phyloP scores from a whole-genome alignment of 2,113 vertebrate species.

The Paramormyrops kingsleyae region DNA sequence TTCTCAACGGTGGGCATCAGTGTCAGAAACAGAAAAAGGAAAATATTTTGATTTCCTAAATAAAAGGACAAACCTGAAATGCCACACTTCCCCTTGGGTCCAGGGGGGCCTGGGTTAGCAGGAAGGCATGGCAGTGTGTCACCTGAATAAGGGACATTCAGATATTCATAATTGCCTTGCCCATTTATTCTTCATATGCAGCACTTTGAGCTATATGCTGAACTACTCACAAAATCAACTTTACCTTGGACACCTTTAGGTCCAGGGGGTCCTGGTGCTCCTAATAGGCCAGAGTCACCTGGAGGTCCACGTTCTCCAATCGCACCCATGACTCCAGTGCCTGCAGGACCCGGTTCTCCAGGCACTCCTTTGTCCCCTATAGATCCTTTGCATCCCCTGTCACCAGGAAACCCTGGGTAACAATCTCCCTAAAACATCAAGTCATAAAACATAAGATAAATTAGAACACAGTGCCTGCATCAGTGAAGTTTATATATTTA shows the following conservation, averaged over 20 bases:
- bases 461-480: not conserved
- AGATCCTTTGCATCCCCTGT: slow-evolving; percentile 67
- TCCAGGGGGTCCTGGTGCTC: slow-evolving; percentile 63
- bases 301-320: slow-evolving; percentile 60
- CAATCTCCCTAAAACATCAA: slow-evolving; percentile 66
- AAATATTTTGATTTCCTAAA: not conserved
- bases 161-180: not conserved
- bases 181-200: not conserved
- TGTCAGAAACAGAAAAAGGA: not conserved
- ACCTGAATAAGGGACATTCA: slow-evolving; percentile 36
- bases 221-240: not conserved
- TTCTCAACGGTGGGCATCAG: not conserved
- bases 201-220: not conserved
- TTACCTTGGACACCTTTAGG: slow-evolving; percentile 65
- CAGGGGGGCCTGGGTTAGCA: slow-evolving; percentile 37
- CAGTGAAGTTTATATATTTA: not conserved
- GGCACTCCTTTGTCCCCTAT: slow-evolving; percentile 61
- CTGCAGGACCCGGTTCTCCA: slow-evolving; percentile 64
- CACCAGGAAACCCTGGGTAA: slow-evolving; percentile 60
- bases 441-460: not conserved
- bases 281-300: slow-evolving; percentile 68
- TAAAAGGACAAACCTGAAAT: slow-evolving; percentile 37
- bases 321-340: slow-evolving; percentile 63
- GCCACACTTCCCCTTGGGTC: slow-evolving; percentile 49
- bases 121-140: slow-evolving; percentile 38